These are phyloP conservation scores for Platalea minor DNA, from an alignment of 2,797 vertebrate species.

Conservation along the genomic window DNA sequence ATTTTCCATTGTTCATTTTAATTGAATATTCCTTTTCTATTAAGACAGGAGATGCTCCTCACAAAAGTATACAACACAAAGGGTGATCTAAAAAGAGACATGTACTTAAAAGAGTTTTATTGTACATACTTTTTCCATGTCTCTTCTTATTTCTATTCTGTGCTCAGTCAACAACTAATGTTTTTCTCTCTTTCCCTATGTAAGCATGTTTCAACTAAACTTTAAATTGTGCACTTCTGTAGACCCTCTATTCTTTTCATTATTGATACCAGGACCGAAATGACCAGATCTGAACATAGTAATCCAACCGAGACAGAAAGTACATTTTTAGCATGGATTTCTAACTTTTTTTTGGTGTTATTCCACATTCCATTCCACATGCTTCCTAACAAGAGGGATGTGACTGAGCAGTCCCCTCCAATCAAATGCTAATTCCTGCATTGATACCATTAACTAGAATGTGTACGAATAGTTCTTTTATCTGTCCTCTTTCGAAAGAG, in stretches of 20 bases:
- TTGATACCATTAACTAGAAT: neutral
- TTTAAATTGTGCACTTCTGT: neutral
- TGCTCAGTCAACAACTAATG: neutral
- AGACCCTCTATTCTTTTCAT: neutral
- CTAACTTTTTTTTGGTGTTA: neutral
- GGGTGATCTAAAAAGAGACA: neutral
- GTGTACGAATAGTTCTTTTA: neutral
- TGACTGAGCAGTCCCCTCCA: neutral
- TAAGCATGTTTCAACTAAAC: neutral
- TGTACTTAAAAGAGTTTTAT: neutral
- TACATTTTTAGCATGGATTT: neutral
- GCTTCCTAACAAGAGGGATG: neutral
- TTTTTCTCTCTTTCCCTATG: neutral
- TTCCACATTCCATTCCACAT: neutral
- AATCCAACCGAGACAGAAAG: neutral
- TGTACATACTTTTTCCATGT: neutral
- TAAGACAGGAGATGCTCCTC: neutral
- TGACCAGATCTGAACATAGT: neutral
- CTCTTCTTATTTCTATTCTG: neutral
- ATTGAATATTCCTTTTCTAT: no score
- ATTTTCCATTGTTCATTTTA: neutral
- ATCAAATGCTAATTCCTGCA: neutral
- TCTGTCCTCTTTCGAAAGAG: neutral
- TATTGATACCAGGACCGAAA: neutral
- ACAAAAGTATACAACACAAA: neutral